A percentile compares a stretch with the other conserved stretches of the same genome.
Evolutionary conservation across 2,888 invertebrate species (phyloP).

Genomic region (Tiliacea citrago): DNA sequence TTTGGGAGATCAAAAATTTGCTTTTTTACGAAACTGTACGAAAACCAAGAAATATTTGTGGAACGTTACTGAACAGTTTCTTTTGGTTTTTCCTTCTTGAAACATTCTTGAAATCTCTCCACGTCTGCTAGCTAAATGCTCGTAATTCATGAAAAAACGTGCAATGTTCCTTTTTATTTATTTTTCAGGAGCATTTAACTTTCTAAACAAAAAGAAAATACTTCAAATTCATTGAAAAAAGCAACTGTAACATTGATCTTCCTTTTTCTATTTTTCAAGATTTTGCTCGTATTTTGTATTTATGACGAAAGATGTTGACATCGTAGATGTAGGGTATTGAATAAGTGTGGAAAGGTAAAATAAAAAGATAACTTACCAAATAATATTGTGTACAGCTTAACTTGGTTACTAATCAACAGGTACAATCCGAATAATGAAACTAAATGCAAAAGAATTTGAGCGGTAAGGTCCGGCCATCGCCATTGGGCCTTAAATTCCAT

Average conservation of each 20-base stretch:
- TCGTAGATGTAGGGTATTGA: neutral
- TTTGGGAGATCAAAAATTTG: neutral
- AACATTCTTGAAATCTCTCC: no score
- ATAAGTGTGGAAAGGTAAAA: neutral
- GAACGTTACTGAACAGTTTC: neutral
- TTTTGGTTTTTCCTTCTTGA: neutral
- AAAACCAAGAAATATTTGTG: neutral
- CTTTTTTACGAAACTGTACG: neutral
- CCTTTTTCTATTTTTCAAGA: neutral
- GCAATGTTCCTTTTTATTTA: neutral
- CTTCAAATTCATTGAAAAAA: neutral
- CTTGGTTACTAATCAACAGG: slow-evolving; percentile 90
- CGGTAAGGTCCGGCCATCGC: slow-evolving; percentile 93
- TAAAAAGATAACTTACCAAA: slow-evolving; percentile 92
- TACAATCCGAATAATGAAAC: slow-evolving; percentile 93
- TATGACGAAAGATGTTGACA: neutral
- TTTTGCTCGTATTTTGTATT: neutral
- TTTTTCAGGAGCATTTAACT: neutral
- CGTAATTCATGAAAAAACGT: neutral
- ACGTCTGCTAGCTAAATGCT: no score
- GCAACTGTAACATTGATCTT: neutral
- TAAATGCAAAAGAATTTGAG: slow-evolving; percentile 93
- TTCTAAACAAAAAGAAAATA: neutral
- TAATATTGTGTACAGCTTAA: slow-evolving; percentile 91
- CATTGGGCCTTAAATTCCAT: slow-evolving; percentile 91